Percentiles rank a stretch among this genome's conserved stretches.
Evolutionary conservation across 2,113 vertebrate species (phyloP).

Genomic region (Canis aureus): DNA sequence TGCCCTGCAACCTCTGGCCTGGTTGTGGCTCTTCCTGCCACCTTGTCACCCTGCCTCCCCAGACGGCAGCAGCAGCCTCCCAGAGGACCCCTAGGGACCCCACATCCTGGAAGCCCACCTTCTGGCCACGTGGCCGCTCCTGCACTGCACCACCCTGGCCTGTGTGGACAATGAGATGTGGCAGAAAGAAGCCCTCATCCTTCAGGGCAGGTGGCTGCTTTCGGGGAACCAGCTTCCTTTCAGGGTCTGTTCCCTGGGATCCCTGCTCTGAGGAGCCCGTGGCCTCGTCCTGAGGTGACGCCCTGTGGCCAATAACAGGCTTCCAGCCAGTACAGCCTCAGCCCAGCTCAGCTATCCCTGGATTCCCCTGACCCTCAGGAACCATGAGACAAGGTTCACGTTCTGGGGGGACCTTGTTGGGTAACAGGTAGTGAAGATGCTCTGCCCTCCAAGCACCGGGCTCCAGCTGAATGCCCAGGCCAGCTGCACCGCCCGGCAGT

Average conservation of each 20-base stretch:
- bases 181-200: neutral
- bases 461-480: accelerated
- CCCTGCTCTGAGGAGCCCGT: neutral
- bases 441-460: neutral
- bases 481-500: neutral
- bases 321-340: neutral
- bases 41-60: too few species aligned
- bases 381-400: neutral
- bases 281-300: neutral
- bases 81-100: accelerated
- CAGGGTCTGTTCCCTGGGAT: neutral
- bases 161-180: accelerated
- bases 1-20: too few species aligned
- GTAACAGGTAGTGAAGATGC: accelerated
- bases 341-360: too few species aligned
- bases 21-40: neutral
- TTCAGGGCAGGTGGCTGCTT: neutral
- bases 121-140: too few species aligned
- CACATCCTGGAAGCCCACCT: neutral
- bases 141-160: neutral
- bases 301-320: neutral
- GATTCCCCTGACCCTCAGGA: neutral
- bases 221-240: neutral
- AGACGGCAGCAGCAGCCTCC: neutral
- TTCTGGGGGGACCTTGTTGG: neutral